phyloP scores from a whole-genome alignment of 1,140 invertebrate genomes.

The Dendrolimus punctatus region DNA sequence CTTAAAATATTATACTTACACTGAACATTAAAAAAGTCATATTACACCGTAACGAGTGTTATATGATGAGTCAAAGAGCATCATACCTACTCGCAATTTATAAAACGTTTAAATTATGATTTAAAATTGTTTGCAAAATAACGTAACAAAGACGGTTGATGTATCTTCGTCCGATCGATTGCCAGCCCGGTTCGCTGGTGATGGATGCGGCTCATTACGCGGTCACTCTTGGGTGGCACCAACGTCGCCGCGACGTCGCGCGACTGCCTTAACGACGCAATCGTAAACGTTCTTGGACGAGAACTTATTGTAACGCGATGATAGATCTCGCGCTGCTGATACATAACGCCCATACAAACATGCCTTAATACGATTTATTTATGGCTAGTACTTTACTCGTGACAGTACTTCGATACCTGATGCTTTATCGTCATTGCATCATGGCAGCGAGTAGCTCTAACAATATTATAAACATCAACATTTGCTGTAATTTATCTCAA shows the following conservation, averaged over 20 bases:
- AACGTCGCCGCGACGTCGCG: conserved; percentile 17
- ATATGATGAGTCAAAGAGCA: no score
- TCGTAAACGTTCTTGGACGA: conserved; percentile 46
- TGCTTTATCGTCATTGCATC: conserved; percentile 31
- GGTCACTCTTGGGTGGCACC: conserved; percentile 45
- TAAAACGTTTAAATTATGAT: no score
- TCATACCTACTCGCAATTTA: no score
- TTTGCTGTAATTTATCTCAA: no score
- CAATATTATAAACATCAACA: no score
- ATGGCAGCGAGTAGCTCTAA: no score
- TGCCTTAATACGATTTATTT: conserved; percentile 65
- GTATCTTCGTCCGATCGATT: conserved; percentile 25
- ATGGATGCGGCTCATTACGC: conserved; percentile 53
- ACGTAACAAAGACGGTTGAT: conserved; percentile 14
- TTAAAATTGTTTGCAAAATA: no score
- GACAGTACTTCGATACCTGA: conserved; percentile 21
- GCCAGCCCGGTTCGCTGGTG: conserved; percentile 29
- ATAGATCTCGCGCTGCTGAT: conserved; percentile 39
- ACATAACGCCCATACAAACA: conserved; percentile 42
- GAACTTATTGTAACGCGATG: conserved; percentile 46
- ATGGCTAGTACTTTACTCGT: conserved; percentile 42
- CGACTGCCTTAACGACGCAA: conserved; percentile 36
- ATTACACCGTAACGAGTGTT: no score
- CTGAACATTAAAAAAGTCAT: no score
- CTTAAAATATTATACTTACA: no score